phyloP scores from a whole-genome alignment of 2,888 invertebrate species.

The Tortrix viridana region DNA sequence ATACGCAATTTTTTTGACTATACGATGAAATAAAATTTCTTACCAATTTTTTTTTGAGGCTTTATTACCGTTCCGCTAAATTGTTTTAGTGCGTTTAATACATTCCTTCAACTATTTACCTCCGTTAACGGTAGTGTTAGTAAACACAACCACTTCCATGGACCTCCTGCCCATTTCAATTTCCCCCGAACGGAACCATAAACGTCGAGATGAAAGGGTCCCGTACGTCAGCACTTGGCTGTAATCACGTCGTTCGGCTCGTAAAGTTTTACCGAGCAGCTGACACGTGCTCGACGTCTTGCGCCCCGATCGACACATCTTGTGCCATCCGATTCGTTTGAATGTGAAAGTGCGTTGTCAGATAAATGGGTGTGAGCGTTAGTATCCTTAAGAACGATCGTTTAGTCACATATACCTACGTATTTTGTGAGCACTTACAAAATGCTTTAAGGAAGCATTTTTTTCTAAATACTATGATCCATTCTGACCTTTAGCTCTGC shows the following conservation, averaged over 20 bases:
- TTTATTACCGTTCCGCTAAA: no score
- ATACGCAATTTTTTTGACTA: no score
- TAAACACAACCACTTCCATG: conserved; percentile 20
- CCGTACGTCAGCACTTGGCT: conserved; percentile 37
- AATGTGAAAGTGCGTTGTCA: conserved; percentile 31
- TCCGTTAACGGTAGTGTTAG: conserved; percentile 23
- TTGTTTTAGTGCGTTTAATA: neutral
- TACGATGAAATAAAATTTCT: no score
- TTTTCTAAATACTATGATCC: no score
- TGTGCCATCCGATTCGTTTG: conserved; percentile 29
- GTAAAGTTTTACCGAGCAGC: conserved; percentile 37
- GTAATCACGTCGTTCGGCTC: conserved; percentile 35
- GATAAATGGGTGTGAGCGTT: conserved; percentile 10
- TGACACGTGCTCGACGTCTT: conserved; percentile 32
- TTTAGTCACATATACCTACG: neutral
- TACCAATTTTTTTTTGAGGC: no score
- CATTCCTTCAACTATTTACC: neutral
- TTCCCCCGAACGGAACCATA: conserved; percentile 33
- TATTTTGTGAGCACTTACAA: neutral
- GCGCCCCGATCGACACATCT: conserved; percentile 31
- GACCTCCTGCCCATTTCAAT: conserved; percentile 33
- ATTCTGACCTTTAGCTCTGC: no score
- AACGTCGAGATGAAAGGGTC: conserved; percentile 35
- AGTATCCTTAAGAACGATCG: conserved; percentile 12
- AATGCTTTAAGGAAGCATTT: neutral